A percentile compares a stretch with the other conserved stretches of the same genome.
These are phyloP conservation scores for Drosophila cracens DNA, from an alignment of 2,888 invertebrate genomes.

Conservation along the genomic window DNA sequence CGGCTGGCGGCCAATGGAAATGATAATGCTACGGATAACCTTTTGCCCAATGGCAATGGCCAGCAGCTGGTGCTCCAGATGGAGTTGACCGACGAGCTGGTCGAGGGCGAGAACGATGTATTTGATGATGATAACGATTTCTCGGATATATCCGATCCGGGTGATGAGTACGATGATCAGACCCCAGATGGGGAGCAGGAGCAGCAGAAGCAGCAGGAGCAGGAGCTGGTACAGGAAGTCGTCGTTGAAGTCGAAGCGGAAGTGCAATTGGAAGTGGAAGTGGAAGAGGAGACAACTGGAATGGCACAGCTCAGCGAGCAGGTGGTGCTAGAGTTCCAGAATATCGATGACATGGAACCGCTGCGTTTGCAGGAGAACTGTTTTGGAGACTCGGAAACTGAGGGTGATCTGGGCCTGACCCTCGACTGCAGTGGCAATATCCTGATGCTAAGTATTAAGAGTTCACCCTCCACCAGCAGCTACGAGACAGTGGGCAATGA, in stretches of 20 bases:
- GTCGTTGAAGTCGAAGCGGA: neutral
- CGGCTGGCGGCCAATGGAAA: constrained; percentile 85
- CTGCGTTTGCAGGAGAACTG: constrained; percentile 80
- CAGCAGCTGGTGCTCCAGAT: neutral
- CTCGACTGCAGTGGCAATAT: constrained; percentile 64
- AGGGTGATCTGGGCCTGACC: constrained; percentile 61
- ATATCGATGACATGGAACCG: constrained; percentile 74
- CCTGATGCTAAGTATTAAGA: constrained; percentile 79
- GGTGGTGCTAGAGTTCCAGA: constrained; percentile 73
- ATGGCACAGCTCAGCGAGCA: constrained; percentile 56
- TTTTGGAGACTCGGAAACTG: constrained; percentile 74
- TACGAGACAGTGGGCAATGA: constrained; percentile 85
- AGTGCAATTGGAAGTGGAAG: constrained; percentile 34
- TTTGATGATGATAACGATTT: constrained; percentile 86
- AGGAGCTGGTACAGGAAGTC: constrained; percentile 4
- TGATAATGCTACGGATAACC: constrained; percentile 15
- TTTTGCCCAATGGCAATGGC: constrained; percentile 25
- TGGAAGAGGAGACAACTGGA: constrained; percentile 36
- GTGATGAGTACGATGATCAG: constrained; percentile 77
- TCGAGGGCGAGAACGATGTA: constrained; percentile 86
- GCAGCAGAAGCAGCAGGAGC: constrained; percentile 26
- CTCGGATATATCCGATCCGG: constrained; percentile 86
- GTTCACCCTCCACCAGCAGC: constrained; percentile 85
- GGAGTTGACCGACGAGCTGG: constrained; percentile 74
- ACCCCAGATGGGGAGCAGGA: constrained; percentile 27